Conservation (phyloP, 2,888 invertebrate genomes). For the Polyploca ridens region DNA sequence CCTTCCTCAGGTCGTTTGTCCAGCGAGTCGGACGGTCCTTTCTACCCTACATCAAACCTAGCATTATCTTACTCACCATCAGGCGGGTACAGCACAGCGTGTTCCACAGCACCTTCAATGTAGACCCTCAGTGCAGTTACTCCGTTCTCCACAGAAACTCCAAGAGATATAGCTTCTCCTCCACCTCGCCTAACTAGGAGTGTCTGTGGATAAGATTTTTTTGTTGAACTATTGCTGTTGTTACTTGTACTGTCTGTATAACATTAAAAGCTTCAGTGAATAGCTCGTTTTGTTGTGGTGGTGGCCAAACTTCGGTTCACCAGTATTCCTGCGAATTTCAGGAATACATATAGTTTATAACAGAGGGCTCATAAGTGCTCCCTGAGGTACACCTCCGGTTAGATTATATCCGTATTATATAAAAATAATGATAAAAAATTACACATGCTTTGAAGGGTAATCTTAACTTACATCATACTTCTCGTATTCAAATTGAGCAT, state of each 20-base stretch:
- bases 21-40: too few relatives aligned
- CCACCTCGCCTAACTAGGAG: slow-evolving; percentile 67
- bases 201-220: slow-evolving; percentile 44
- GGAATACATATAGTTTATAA: slow-evolving; percentile 19
- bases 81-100: slow-evolving; percentile 75
- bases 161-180: slow-evolving; percentile 67
- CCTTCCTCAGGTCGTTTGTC: too few relatives aligned
- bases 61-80: slow-evolving; percentile 62
- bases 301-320: background rate
- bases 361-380: slow-evolving; percentile 28
- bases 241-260: background rate
- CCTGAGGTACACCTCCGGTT: slow-evolving; percentile 38
- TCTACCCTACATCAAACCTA: too few relatives aligned
- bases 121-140: slow-evolving; percentile 67
- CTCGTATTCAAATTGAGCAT: slow-evolving; percentile 46
- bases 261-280: too few relatives aligned
- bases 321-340: slow-evolving; percentile 18
- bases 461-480: slow-evolving; percentile 60
- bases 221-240: background rate
- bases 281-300: too few relatives aligned
- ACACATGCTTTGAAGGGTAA: background rate
- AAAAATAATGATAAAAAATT: slow-evolving; percentile 17
- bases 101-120: slow-evolving; percentile 77
- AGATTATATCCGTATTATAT: slow-evolving; percentile 25
- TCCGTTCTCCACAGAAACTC: slow-evolving; percentile 74